Percentiles rank a stretch among this genome's conserved stretches.
These are phyloP conservation scores for Corydoras sp. DNA, from an alignment of 2,113 vertebrate genomes.

Conservation along the genomic window DNA sequence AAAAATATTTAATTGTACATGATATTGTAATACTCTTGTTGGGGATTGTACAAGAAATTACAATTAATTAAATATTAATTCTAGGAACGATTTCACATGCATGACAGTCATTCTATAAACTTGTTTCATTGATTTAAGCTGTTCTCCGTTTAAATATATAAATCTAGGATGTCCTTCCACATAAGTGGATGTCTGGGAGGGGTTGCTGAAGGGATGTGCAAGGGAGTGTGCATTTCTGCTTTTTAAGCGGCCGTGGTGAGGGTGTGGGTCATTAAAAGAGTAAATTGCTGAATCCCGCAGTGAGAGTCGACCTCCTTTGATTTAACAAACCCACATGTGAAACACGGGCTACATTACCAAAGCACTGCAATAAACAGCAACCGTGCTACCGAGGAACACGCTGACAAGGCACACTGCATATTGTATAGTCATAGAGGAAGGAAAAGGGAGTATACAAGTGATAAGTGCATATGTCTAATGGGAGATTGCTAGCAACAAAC, in stretches of 20 bases:
- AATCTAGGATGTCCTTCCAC: no score
- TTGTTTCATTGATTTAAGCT: no score
- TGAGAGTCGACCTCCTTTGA: constrained; percentile 52
- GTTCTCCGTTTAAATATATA: no score
- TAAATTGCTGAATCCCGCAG: constrained; percentile 55
- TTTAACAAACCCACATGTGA: constrained; percentile 63
- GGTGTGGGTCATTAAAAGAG: constrained; percentile 43
- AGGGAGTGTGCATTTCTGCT: background rate
- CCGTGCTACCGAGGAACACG: constrained; percentile 49
- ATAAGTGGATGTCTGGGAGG: no score
- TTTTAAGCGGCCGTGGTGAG: constrained; percentile 1
- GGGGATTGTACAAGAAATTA: no score
- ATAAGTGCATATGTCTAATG: background rate
- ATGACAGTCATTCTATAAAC: no score
- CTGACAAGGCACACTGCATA: constrained; percentile 55
- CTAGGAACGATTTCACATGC: no score
- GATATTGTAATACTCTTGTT: no score
- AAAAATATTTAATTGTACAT: no score
- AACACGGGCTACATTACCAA: constrained; percentile 57
- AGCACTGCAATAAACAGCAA: constrained; percentile 59
- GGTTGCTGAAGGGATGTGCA: no score
- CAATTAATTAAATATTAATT: no score
- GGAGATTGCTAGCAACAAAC: no score
- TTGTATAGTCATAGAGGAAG: constrained; percentile 6
- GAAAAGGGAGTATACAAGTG: background rate